Evolutionary conservation across 2,113 vertebrate genomes (phyloP).

Genomic region (Nyctereutes procyonoides): DNA sequence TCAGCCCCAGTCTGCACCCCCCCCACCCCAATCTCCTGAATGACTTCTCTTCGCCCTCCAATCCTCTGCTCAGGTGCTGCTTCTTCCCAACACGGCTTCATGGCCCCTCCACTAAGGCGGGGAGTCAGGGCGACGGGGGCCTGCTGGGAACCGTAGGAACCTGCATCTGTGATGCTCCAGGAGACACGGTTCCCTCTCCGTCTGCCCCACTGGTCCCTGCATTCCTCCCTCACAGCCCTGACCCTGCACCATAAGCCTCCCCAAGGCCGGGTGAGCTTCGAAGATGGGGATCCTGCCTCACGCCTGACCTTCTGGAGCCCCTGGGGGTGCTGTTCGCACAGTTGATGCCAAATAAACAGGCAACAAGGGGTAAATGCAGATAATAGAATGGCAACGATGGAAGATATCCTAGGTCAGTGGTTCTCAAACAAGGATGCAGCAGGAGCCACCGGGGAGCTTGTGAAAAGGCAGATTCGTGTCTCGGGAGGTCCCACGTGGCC

Average conservation of each 20-base stretch:
- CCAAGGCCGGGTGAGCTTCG: not conserved
- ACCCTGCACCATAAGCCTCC: too few relatives aligned
- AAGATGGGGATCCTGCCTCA: not conserved
- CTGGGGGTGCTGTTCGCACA: rapidly evolving
- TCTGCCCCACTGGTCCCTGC: not conserved
- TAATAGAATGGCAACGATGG: not conserved
- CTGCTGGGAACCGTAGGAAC: not conserved
- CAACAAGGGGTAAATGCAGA: not conserved
- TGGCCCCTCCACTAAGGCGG: too few relatives aligned
- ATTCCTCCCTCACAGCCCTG: not conserved
- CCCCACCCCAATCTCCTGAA: not conserved
- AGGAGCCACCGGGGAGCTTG: not conserved
- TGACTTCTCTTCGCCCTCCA: not conserved
- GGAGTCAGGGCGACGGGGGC: rapidly evolving
- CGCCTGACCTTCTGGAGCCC: not conserved
- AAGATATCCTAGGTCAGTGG: not conserved
- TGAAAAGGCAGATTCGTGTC: not conserved
- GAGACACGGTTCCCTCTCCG: rapidly evolving
- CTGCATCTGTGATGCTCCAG: rapidly evolving
- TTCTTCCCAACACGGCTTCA: not conserved
- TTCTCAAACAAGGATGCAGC: not conserved
- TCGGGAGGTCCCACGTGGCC: not conserved
- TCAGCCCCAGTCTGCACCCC: too few relatives aligned
- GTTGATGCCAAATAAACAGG: not conserved
- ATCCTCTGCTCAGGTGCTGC: not conserved